Evolutionary conservation across 2,113 vertebrate species (phyloP).

Genomic region (zebrafish (Danio rerio)): GRCz12tu NC_133182.1:28299501-28300000

Average conservation of each 20-base stretch:
- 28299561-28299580: constrained; percentile 69
- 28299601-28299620: constrained; percentile 78
- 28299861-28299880: background rate
- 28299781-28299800: constrained; percentile 29
- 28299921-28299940: constrained; percentile 15
- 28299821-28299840: constrained; percentile 32
- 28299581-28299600: constrained; percentile 74
- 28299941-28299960: background rate
- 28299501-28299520: constrained; percentile 76
- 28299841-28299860: constrained; percentile 4
- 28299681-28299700: background rate
- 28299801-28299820: constrained; percentile 27
- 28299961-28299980: background rate
- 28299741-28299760: constrained; percentile 7
- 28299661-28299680: background rate
- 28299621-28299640: constrained; percentile 70
- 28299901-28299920: constrained; percentile 23
- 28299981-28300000: constrained; percentile 15
- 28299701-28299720: constrained; percentile 17
- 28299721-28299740: constrained; percentile 35
- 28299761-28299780: constrained; percentile 37
- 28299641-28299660: constrained; percentile 37
- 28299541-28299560: constrained; percentile 66
- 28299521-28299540: constrained; percentile 64
- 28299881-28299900: constrained; percentile 5